Conservation (phyloP, 2,888 invertebrate genomes). For the Andrena hattorfiana region DNA sequence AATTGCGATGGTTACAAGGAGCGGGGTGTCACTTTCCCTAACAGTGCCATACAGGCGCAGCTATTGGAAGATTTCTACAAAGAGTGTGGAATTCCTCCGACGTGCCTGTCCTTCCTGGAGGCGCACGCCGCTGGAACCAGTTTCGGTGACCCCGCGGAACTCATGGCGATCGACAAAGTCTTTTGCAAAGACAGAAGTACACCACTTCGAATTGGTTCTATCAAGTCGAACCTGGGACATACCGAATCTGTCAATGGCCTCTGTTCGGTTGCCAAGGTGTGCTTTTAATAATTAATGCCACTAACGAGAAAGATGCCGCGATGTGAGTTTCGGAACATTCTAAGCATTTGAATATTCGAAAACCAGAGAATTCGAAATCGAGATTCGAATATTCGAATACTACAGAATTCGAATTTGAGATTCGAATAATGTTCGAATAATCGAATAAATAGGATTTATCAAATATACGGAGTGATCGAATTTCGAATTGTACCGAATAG, state of each 20-base stretch:
- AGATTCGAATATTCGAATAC: too few species aligned
- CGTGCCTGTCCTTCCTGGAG: constrained; percentile 88
- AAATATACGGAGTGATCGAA: too few species aligned
- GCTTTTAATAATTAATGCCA: background rate
- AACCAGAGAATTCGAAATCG: too few species aligned
- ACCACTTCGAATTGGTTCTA: constrained; percentile 94
- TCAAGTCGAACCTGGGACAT: constrained; percentile 98
- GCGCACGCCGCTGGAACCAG: constrained; percentile 92
- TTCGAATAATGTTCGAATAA: too few species aligned
- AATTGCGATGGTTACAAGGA: constrained; percentile 87
- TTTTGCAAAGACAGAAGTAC: constrained; percentile 91
- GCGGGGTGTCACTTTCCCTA: constrained; percentile 82
- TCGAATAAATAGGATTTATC: too few species aligned
- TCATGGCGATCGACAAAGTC: constrained; percentile 92
- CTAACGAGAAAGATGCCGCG: background rate
- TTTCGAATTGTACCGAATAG: too few species aligned
- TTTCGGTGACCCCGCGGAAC: constrained; percentile 97
- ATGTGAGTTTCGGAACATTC: too few species aligned
- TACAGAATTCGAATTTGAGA: too few species aligned
- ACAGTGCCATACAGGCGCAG: constrained; percentile 78
- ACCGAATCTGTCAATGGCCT: constrained; percentile 94
- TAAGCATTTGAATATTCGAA: too few species aligned
- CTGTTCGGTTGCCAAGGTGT: constrained; percentile 92
- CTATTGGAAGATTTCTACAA: constrained; percentile 87
- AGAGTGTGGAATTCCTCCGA: constrained; percentile 87